A percentile compares a stretch with the other conserved stretches of the same genome.
Conservation (phyloP, 2,113 vertebrate species). For the Columba janthina region DNA sequence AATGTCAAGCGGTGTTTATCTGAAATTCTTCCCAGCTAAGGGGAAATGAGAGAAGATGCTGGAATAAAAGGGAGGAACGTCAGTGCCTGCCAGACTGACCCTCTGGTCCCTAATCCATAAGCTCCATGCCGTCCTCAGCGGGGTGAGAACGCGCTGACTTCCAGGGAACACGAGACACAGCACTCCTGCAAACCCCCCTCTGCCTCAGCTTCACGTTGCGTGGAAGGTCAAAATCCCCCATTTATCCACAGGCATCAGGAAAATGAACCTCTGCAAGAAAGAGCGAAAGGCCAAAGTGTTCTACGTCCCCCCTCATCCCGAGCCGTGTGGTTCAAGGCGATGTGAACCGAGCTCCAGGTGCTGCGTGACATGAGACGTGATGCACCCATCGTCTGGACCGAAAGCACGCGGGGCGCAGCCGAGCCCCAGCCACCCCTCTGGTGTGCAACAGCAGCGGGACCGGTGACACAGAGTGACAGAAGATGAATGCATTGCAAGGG, state of each 20-base stretch:
- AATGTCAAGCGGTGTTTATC: conserved; percentile 16
- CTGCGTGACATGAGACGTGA: fast-evolving
- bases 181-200: no score
- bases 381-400: fast-evolving
- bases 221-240: not conserved
- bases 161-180: not conserved
- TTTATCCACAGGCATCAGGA: not conserved
- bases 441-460: no score
- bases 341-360: fast-evolving
- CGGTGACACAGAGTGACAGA: not conserved
- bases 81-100: not conserved
- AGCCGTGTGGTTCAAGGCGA: fast-evolving
- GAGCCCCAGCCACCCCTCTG: not conserved
- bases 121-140: fast-evolving
- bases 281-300: not conserved
- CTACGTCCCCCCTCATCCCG: not conserved
- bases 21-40: not conserved
- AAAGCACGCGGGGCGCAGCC: not conserved
- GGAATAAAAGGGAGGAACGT: not conserved
- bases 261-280: not conserved
- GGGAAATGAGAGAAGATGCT: not conserved
- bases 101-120: fast-evolving
- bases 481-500: not conserved
- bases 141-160: not conserved
- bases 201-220: not conserved